Base-by-base conservation (phyloP, 2,888 invertebrate species). In the Philonicus albiceps region DNA sequence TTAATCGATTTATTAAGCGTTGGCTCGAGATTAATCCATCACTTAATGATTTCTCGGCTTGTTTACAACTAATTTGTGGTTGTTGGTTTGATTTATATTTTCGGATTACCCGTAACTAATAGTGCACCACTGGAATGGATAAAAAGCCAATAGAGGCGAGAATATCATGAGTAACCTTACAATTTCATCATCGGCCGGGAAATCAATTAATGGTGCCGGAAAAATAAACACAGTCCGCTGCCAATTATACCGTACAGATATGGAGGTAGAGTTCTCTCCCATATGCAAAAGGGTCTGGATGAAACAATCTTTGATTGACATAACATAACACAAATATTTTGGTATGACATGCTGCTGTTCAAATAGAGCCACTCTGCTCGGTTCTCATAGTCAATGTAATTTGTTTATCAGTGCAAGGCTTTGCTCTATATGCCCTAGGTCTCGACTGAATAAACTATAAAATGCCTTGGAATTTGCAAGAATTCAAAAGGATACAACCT, bases 161-260 rank as follows among this genome's bases (percentile, higher is more conserved):
- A 73, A 13, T 22, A 31, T 16, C 31, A 80, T 30, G 53, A 22
- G 53, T 34, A 11, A 22, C 64, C n/a, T 16, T 81, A 53, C 53
- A 30, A 55, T 81, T 31, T 81, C 81, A 81, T 81, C 81, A 81
- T 81, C n/a, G n/a, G 7, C 11, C 37, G 3, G 49, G 76, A 87
- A 87, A 87, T 87, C 85, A 85, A 87, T 87, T 87, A 87, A 84
- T 87, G 34, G 53, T 64, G 73, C 72, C 78, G 55, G 55, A 53
- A 87, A 80, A 85, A 87, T 85, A 87, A 87, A 87, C 87, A 87
- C 37, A 13, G 75, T 34, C 73, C 40, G 34, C 85, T 49, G 74
- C 73, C 87, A 87, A 87, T 85, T 87, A 85, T 11, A 31, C 19
- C 16, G n/a, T 11, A 3, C 13, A 34, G 37, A n/a, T 11, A 3